Evolutionary conservation across 2,888 invertebrate genomes (phyloP), one percentile per base, ranked within the genome.

Genomic region (Suillia variegata): DNA sequence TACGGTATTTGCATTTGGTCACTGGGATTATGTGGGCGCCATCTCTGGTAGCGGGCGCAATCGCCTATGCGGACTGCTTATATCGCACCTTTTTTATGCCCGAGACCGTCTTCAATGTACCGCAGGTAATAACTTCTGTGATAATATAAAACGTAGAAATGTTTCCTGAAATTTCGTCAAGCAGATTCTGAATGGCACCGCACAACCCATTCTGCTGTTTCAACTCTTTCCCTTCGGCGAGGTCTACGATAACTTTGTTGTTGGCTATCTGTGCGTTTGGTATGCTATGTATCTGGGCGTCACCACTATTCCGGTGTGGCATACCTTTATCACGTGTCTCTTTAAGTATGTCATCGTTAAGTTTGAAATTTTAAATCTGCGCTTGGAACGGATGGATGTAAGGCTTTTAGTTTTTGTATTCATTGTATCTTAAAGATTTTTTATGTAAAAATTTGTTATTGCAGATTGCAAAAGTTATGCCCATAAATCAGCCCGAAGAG

Each of bases 211-310:
- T 17, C 53, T 79, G 20, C 61, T 77, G 0, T 76, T 71, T 15
- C 66, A 71, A 34, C 63, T 78, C 0, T 77, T 62, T 57, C 77
- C 79, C 3, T 77, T 74, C 58, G 66, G 73, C 5, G 73, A 77
- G 24, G 54, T 77, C 1, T 65, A 58, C 22, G 67, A 73, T 57
- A 67, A 70, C 21, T 67, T 75, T 24, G n/a, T 71, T 2, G 45
- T 74, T 1, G 73, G 74, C 0, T 77, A 75, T 47, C 53, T 74
- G 53, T 70, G 67, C 1, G 58, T 75, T 0, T 69, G 71, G 62
- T 74, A 70, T 51, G 67, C 75, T 0, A 26, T 78, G 2, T 50
- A 61, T 1, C 24, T 78, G 56, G 76, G 69, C 12, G 66, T 70
- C 4, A 69, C 66, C 15, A 60, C 61, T 2, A 71, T 79, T 22